A percentile compares a stretch with the other conserved stretches of the same genome.
Conservation (phyloP, 2,113 vertebrate species). For the Micromys minutus region DNA sequence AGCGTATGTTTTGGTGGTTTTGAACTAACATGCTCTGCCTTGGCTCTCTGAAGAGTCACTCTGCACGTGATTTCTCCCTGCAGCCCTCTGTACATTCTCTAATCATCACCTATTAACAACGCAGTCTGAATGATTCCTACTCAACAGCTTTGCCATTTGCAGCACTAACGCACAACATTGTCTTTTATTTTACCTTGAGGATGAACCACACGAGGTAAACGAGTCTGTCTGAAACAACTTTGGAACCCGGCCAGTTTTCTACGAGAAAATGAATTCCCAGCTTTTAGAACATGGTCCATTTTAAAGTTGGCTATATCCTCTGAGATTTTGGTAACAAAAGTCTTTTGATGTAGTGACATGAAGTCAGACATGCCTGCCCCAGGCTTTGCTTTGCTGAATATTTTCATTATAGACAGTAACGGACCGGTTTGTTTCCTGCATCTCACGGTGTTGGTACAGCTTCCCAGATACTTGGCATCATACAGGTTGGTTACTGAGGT, state of each 20-base stretch:
- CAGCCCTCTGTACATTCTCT: not conserved
- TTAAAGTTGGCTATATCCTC: conserved; percentile 62
- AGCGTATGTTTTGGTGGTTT: not conserved
- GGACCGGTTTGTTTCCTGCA: not conserved
- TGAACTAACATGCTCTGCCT: not conserved
- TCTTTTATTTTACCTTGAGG: conserved; percentile 1
- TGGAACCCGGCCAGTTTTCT: conserved; percentile 66
- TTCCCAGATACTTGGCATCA: not conserved
- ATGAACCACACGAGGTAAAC: conserved; percentile 3
- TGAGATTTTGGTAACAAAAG: conserved; percentile 55
- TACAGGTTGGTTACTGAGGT: not conserved
- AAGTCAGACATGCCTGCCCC: conserved; percentile 31
- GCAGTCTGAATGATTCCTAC: not conserved
- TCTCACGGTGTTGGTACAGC: not conserved
- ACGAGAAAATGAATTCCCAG: conserved; percentile 60
- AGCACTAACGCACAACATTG: not conserved
- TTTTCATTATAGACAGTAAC: conserved; percentile 3
- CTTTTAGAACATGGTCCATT: conserved; percentile 66
- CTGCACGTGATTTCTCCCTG: not conserved
- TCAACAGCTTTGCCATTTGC: not conserved
- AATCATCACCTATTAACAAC: conserved; percentile 30
- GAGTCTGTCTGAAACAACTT: conserved; percentile 54
- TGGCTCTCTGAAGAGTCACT: not conserved
- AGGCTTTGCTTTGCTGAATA: conserved; percentile 34
- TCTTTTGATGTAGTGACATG: conserved; percentile 57